phyloP scores from a whole-genome alignment of 2,113 vertebrate genomes.

The Verasper variegatus region DNA sequence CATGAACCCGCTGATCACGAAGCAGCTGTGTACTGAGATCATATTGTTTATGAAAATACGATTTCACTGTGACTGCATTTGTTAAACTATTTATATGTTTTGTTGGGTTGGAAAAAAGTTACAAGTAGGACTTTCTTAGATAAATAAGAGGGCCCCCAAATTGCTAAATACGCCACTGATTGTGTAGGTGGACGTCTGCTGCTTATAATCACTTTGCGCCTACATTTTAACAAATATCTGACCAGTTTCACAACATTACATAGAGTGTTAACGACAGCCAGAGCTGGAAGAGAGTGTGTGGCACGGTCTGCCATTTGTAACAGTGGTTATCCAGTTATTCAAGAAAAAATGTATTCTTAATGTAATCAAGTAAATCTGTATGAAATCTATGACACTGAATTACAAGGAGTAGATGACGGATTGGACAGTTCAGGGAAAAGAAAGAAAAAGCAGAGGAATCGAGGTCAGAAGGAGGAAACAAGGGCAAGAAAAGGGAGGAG shows the following conservation, averaged over 20 bases:
- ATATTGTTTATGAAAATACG: too few relatives aligned
- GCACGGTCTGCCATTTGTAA: background rate
- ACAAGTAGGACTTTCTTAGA: too few relatives aligned
- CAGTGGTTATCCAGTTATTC: too few relatives aligned
- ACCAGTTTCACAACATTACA: background rate
- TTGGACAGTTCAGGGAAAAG: slow-evolving; percentile 9
- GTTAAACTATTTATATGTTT: too few relatives aligned
- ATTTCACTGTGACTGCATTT: too few relatives aligned
- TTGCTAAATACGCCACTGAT: too few relatives aligned
- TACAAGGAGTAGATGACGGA: background rate
- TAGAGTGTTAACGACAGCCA: background rate
- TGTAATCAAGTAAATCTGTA: background rate
- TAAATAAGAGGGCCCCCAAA: too few relatives aligned
- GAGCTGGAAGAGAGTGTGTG: background rate
- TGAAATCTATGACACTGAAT: background rate
- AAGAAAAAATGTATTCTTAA: too few relatives aligned
- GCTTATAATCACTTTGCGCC: background rate
- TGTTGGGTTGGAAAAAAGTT: too few relatives aligned
- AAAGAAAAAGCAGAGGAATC: slow-evolving; percentile 10
- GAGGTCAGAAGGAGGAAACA: slow-evolving; percentile 49
- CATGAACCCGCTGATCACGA: too few relatives aligned
- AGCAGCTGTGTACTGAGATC: too few relatives aligned
- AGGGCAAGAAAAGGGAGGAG: slow-evolving; percentile 8
- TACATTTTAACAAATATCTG: slow-evolving; percentile 4
- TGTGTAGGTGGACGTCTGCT: background rate